Base-by-base conservation (phyloP, 2,888 invertebrate genomes). In the Tetragonisca angustula region DNA sequence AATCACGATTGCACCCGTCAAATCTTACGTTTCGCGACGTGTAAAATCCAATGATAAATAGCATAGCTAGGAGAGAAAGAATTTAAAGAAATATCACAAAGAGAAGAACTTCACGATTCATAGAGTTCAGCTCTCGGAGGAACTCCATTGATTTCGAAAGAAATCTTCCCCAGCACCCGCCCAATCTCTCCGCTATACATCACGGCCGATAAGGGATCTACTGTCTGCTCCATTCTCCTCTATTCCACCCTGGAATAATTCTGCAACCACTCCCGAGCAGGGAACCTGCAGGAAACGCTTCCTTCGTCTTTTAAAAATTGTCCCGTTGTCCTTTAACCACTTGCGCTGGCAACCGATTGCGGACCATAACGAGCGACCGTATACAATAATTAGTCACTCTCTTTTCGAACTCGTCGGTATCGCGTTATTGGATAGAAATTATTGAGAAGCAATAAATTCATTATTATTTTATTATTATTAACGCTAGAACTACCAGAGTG, bases 151-250 rank as follows among this genome's bases (percentile, higher is more conserved):
- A 72, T 61, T 49, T 72, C 27, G 27, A 73, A 73, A n/a, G 61
- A 50, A 62, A 71, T 17, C 36, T 24, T 54, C 54, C 5, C 36
- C 27, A 43, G 24, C 43, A 59, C 21, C 36, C 24, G 27, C n/a
- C 59, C 59, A 61, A 59, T 49, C 43, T 59, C 71, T 49, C 32
- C 11, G 24, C 72, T n/a, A 32, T 73, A 73, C 62, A 50, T 73
- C 72, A 73, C 62, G 21, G n/a, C 15, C 62, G 72, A 73, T 73
- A 73, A 73, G 43, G 9, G 49, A 73, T 62, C 19, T 61, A 43
- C 62, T 61, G 21, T 72, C 61, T 49, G 27, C 49, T 43, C 72
- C 27, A 50, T 61, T 59, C 61, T 27, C 49, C 61, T 50, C 2
- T 43, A 27, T 13, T 19, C 43, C 21, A 19, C 24, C 27, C 32